Percentiles rank a stretch among this genome's conserved stretches.
These are phyloP conservation scores for Elephas maximus DNA, from an alignment of 2,113 vertebrate genomes.

Conservation along the genomic window DNA sequence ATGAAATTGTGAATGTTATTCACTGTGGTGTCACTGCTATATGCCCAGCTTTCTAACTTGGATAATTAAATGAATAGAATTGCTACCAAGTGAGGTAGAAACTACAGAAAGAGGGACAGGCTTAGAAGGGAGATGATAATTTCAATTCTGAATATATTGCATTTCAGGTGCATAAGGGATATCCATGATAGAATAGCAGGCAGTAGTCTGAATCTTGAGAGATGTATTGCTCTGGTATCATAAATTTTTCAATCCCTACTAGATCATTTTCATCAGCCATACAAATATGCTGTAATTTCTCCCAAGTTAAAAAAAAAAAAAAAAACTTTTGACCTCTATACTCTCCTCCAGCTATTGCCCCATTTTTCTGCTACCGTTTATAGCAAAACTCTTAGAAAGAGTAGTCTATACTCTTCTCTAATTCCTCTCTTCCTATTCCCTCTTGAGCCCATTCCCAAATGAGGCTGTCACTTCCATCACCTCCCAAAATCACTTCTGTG, in stretches of 20 bases:
- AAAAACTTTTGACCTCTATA: background rate
- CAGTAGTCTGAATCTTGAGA: background rate
- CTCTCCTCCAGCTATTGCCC: background rate
- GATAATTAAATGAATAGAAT: background rate
- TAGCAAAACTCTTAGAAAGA: background rate
- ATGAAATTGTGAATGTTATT: background rate
- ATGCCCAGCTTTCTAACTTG: background rate
- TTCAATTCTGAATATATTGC: background rate
- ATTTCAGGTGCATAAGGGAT: background rate
- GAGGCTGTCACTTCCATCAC: background rate
- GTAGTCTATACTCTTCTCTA: background rate
- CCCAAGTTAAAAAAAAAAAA: background rate
- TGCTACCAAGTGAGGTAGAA: constrained; percentile 19
- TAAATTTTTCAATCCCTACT: background rate
- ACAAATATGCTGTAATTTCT: background rate
- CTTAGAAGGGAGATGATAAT: background rate
- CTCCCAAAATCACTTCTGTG: background rate
- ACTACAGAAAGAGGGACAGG: background rate
- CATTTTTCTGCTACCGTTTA: background rate
- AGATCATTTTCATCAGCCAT: background rate
- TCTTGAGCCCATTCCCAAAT: background rate
- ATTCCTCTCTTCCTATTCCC: background rate
- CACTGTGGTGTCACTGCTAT: background rate
- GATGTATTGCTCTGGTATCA: background rate
- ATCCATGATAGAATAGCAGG: background rate